These are phyloP conservation scores for Drosophila repletoides DNA, from an alignment of 1,140 invertebrate species.

Conservation along the genomic window DNA sequence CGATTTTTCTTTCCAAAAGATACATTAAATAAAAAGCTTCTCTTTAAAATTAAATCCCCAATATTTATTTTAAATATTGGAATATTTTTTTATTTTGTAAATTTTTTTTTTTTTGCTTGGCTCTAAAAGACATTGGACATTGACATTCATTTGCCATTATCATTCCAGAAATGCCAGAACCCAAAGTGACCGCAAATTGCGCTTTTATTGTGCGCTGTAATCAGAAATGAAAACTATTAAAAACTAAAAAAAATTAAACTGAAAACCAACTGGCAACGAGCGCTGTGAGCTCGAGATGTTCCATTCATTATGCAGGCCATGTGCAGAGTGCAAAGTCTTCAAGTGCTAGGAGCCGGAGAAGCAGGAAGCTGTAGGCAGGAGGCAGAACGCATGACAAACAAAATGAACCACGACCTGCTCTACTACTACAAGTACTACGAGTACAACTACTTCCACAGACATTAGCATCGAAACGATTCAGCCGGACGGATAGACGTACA, in stretches of 20 bases:
- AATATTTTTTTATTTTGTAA: no score
- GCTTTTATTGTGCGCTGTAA: slow-evolving; percentile 66
- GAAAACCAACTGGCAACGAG: slow-evolving; percentile 28
- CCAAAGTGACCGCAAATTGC: slow-evolving; percentile 67
- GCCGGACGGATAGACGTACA: slow-evolving; percentile 19
- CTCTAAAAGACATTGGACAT: slow-evolving; percentile 4
- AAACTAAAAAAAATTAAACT: slow-evolving; percentile 57
- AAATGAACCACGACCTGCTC: slow-evolving; percentile 7
- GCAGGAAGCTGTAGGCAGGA: slow-evolving; percentile 23
- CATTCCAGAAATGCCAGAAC: slow-evolving; percentile 25
- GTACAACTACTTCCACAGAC: slow-evolving; percentile 39
- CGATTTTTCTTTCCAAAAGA: no score
- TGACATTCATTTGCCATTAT: no score
- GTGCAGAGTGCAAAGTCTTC: slow-evolving; percentile 67
- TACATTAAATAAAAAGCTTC: no score
- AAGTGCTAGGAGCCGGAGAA: slow-evolving; percentile 35
- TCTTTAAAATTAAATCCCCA: no score
- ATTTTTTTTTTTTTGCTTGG: no score
- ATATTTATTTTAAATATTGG: no score
- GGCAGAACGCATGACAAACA: not conserved
- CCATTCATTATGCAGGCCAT: slow-evolving; percentile 76
- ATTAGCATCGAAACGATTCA: slow-evolving; percentile 64
- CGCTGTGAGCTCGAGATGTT: slow-evolving; percentile 18
- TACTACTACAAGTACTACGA: no score
- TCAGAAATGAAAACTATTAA: slow-evolving; percentile 45